Evolutionary conservation across 2,797 vertebrate species (phyloP).

Genomic region (Eulemur albifrons): DNA sequence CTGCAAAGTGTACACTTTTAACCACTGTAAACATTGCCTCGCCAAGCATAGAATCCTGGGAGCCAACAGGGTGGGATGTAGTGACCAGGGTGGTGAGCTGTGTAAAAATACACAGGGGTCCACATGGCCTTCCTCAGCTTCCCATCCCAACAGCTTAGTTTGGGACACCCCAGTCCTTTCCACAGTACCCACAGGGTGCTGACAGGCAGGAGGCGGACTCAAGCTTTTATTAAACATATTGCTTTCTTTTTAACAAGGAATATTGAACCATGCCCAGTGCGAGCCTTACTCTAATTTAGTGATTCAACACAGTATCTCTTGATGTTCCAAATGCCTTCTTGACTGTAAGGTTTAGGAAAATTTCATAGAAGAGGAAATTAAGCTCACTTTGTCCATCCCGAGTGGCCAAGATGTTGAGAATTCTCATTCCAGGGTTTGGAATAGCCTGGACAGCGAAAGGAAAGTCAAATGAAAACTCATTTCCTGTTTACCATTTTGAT

Average conservation of each 20-base stretch:
- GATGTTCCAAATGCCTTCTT: not conserved
- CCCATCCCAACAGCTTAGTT: not conserved
- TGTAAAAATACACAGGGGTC: not conserved
- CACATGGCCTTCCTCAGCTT: not conserved
- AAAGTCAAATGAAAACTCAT: constrained; percentile 66
- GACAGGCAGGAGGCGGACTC: not conserved
- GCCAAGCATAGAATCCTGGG: not conserved
- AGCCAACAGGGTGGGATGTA: not conserved
- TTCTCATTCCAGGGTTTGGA: not conserved
- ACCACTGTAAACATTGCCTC: not conserved
- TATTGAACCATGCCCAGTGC: not conserved
- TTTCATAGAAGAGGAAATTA: constrained; percentile 59
- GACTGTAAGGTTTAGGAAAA: constrained; percentile 61
- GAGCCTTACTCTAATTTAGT: not conserved
- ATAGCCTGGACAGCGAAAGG: constrained; percentile 21
- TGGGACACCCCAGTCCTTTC: not conserved
- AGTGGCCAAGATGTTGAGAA: not conserved
- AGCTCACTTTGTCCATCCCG: constrained; percentile 12
- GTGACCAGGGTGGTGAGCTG: not conserved
- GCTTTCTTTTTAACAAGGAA: constrained; percentile 7
- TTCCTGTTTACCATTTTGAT: constrained; percentile 67
- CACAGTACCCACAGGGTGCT: not conserved
- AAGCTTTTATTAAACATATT: not conserved
- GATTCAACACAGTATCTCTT: not conserved
- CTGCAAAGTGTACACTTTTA: not conserved